Conservation (phyloP, 2,888 invertebrate species). For the Dasysyrphus tricinctus region DNA sequence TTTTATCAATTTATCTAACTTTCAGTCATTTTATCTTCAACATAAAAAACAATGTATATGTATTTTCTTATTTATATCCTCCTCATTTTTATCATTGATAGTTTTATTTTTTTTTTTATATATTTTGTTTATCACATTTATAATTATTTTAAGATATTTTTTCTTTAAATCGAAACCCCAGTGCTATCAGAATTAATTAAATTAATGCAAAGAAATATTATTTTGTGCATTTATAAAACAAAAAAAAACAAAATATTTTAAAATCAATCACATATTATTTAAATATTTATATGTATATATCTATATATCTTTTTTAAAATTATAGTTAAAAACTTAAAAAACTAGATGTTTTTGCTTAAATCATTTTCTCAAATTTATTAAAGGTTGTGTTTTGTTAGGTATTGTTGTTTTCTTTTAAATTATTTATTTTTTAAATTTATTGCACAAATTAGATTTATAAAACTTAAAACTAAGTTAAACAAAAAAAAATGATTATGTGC, state of each 20-base stretch:
- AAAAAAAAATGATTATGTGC: slow-evolving; percentile 58
- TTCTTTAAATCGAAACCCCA: slow-evolving; percentile 57
- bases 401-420: slow-evolving; percentile 32
- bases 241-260: slow-evolving; percentile 23
- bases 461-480: slow-evolving; percentile 48
- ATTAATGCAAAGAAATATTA: slow-evolving; percentile 51
- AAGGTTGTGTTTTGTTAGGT: slow-evolving; percentile 67
- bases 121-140: slow-evolving; percentile 68
- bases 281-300: slow-evolving; percentile 55
- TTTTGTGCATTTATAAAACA: slow-evolving; percentile 31
- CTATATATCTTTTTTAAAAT: slow-evolving; percentile 59
- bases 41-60: slow-evolving; percentile 10
- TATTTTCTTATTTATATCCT: slow-evolving; percentile 19
- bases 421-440: slow-evolving; percentile 27
- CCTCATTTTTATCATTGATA: slow-evolving; percentile 40
- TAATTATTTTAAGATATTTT: slow-evolving; percentile 63
- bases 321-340: slow-evolving; percentile 67
- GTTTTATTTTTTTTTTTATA: slow-evolving; percentile 22
- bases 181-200: slow-evolving; percentile 67
- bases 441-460: slow-evolving; percentile 56
- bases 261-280: slow-evolving; percentile 77
- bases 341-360: slow-evolving; percentile 72
- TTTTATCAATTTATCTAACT: slow-evolving; percentile 28
- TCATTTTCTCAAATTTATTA: slow-evolving; percentile 78
- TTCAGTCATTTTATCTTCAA: slow-evolving; percentile 60